phyloP scores from a whole-genome alignment of 2,113 vertebrate species.

The Ovibos moschatus region DNA sequence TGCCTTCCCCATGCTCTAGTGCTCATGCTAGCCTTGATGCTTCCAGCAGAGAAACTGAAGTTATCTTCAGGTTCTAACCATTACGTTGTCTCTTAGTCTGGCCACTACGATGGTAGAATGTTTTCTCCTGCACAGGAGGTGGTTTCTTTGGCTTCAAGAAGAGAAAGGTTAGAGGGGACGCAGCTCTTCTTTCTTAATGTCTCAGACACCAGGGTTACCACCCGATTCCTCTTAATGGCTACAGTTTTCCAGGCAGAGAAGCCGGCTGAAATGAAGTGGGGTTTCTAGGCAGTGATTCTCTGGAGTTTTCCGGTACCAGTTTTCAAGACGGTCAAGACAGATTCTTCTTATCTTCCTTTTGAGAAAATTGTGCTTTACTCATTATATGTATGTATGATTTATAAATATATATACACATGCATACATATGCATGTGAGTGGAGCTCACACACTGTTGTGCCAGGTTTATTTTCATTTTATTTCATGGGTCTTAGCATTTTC shows the following conservation, averaged over 20 bases:
- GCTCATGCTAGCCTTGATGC: neutral
- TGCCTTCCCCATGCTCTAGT: neutral
- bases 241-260: neutral
- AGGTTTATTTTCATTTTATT: slow-evolving; percentile 6
- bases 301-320: neutral
- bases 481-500: slow-evolving; percentile 53
- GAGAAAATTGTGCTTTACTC: slow-evolving; percentile 10
- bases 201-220: neutral
- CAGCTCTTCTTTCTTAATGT: neutral
- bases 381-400: neutral
- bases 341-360: slow-evolving; percentile 56
- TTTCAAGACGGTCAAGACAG: neutral
- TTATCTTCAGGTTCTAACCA: neutral
- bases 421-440: neutral
- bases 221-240: neutral
- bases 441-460: neutral
- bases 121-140: neutral
- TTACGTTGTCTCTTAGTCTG: neutral
- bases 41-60: neutral
- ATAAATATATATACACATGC: neutral
- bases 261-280: slow-evolving; percentile 31
- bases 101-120: neutral
- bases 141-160: neutral
- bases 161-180: neutral
- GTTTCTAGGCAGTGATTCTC: slow-evolving; percentile 64